Percentiles rank a stretch among this genome's conserved stretches.
phyloP scores from a whole-genome alignment of 2,888 invertebrate species.

The Yponomeuta sedellus region DNA sequence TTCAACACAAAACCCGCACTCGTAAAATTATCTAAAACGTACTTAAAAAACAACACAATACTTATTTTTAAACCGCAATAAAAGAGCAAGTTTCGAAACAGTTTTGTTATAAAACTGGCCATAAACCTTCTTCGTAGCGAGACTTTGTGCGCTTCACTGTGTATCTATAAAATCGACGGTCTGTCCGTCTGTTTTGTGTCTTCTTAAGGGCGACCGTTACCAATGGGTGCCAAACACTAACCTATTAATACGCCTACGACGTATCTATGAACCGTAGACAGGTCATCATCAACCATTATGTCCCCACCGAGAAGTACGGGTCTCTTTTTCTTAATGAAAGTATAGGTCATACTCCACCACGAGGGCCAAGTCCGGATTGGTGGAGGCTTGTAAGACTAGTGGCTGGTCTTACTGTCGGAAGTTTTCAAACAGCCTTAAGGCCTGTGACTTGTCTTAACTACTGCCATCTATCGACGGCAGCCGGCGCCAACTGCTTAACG shows the following conservation, averaged over 20 bases:
- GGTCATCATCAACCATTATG: no score
- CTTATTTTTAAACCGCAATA: background rate
- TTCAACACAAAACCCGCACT: background rate
- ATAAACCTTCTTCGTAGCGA: background rate
- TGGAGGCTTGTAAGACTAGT: no score
- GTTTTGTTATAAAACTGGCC: background rate
- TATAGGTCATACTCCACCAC: no score
- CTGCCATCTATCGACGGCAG: no score
- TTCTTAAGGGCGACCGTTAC: background rate
- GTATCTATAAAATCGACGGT: background rate
- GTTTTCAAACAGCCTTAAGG: no score
- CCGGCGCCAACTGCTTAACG: no score
- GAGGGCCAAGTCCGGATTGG: no score
- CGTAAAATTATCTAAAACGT: background rate
- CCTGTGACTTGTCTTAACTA: no score
- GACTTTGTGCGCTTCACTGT: background rate
- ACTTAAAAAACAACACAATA: background rate
- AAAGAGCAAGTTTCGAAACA: background rate
- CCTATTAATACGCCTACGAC: background rate
- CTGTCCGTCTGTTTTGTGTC: background rate
- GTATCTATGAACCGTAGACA: no score
- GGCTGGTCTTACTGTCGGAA: no score
- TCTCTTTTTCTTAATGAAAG: no score
- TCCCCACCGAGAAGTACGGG: no score
- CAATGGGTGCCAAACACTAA: background rate